These are phyloP conservation scores for Cossypha heuglini DNA, from an alignment of 2,797 vertebrate genomes.

Conservation along the genomic window DNA sequence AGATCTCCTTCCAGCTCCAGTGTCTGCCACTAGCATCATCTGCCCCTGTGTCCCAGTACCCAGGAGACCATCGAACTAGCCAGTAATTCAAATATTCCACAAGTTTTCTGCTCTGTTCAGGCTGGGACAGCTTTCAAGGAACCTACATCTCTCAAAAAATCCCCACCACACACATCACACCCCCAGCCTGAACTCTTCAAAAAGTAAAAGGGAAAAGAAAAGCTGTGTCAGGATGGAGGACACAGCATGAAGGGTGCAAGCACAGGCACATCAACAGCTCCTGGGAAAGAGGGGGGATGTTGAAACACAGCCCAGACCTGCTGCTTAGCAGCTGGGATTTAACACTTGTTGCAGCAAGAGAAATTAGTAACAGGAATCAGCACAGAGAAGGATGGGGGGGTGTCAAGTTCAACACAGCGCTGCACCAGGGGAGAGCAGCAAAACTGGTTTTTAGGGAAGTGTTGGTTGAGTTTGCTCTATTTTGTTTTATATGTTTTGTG, in stretches of 20 bases:
- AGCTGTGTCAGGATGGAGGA: slow-evolving; percentile 37
- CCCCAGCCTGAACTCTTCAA: not conserved
- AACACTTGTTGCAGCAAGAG: slow-evolving; percentile 29
- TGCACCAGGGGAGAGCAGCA: not conserved
- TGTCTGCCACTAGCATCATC: not conserved
- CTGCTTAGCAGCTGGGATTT: slow-evolving; percentile 44
- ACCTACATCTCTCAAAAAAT: not conserved
- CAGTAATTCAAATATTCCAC: not conserved
- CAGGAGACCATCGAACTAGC: not conserved
- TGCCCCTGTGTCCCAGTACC: not conserved
- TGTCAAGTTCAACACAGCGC: not conserved
- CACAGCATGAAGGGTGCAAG: slow-evolving; percentile 24
- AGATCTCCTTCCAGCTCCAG: not conserved
- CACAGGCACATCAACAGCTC: slow-evolving; percentile 32
- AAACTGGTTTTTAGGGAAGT: not conserved
- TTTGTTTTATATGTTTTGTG: not conserved
- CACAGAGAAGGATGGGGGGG: not conserved
- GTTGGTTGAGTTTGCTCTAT: not conserved
- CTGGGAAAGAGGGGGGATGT: not conserved
- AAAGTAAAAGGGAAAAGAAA: not conserved
- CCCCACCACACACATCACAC: not conserved
- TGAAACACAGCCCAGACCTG: slow-evolving; percentile 43
- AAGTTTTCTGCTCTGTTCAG: not conserved
- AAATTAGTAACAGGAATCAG: slow-evolving; percentile 39
- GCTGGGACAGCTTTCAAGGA: not conserved